Conservation (phyloP, 1,140 invertebrate genomes). For the Pseudomyrmex pallidus region DNA sequence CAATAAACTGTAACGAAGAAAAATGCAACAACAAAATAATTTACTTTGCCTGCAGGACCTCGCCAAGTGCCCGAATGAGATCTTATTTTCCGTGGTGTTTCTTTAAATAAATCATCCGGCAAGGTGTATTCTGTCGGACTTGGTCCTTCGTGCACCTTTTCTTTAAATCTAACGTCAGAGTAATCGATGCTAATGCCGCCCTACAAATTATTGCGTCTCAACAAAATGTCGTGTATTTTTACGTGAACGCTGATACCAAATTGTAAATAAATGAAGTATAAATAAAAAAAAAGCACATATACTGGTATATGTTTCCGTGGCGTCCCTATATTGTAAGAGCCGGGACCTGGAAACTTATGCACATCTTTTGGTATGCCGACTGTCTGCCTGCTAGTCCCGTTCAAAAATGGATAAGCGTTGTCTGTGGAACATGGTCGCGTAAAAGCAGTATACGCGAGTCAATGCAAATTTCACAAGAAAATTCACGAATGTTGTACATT, state of each 20-base stretch:
- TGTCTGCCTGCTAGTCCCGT: conserved; percentile 62
- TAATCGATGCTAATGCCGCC: conserved; percentile 74
- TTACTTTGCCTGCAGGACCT: conserved; percentile 67
- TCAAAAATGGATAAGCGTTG: conserved; percentile 66
- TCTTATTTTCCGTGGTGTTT: conserved; percentile 22
- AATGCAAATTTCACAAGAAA: conserved; percentile 22
- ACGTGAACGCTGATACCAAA: background rate
- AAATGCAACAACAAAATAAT: background rate
- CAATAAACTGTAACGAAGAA: too few species aligned
- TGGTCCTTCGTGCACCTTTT: conserved; percentile 31
- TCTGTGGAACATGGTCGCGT: conserved; percentile 49
- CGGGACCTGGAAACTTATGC: conserved; percentile 61
- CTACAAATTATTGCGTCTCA: conserved; percentile 57
- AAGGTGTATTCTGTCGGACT: conserved; percentile 45
- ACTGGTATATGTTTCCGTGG: conserved; percentile 65
- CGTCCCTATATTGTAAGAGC: conserved; percentile 53
- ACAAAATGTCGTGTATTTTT: background rate
- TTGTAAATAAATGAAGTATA: conserved; percentile 42
- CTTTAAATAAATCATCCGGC: conserved; percentile 43
- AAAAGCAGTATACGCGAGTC: background rate
- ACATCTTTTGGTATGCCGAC: conserved; percentile 54
- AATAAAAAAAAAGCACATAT: conserved; percentile 63
- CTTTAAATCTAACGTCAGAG: conserved; percentile 65
- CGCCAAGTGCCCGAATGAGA: conserved; percentile 53
- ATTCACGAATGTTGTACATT: background rate